Evolutionary conservation across 2,113 vertebrate species (phyloP).

Genomic region (Phyllostomus discolor): DNA sequence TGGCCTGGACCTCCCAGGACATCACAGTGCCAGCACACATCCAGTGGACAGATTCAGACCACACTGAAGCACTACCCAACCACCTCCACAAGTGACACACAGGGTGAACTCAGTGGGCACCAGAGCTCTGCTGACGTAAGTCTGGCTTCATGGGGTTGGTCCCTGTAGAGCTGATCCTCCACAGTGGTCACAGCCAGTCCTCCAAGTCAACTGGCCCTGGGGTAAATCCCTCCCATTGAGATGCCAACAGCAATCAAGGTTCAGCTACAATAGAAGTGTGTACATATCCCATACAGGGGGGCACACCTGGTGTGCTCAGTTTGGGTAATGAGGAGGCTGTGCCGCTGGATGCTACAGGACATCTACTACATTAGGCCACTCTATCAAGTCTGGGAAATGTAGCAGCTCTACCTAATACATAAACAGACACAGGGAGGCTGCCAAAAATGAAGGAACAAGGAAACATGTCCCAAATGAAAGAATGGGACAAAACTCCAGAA

Average conservation of each 20-base stretch:
- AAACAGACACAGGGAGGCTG: no score
- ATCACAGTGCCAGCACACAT: not conserved
- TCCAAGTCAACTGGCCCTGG: not conserved
- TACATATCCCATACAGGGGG: not conserved
- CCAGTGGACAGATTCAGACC: not conserved
- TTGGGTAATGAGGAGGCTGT: not conserved
- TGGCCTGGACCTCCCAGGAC: not conserved
- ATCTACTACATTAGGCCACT: no score
- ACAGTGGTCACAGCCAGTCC: not conserved
- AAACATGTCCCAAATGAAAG: not conserved
- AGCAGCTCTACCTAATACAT: no score
- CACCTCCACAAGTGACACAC: no score
- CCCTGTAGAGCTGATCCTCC: no score
- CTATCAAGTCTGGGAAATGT: no score
- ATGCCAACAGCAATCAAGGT: not conserved
- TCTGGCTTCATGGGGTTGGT: no score
- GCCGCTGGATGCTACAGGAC: no score
- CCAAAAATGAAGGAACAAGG: not conserved
- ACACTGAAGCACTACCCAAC: not conserved
- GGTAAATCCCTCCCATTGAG: not conserved
- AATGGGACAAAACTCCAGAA: not conserved
- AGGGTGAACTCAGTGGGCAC: no score
- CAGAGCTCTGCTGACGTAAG: no score
- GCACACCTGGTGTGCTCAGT: not conserved
- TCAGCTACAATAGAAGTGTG: not conserved